phyloP scores from a whole-genome alignment of 2,797 vertebrate species.

The Botia kubotai region DNA sequence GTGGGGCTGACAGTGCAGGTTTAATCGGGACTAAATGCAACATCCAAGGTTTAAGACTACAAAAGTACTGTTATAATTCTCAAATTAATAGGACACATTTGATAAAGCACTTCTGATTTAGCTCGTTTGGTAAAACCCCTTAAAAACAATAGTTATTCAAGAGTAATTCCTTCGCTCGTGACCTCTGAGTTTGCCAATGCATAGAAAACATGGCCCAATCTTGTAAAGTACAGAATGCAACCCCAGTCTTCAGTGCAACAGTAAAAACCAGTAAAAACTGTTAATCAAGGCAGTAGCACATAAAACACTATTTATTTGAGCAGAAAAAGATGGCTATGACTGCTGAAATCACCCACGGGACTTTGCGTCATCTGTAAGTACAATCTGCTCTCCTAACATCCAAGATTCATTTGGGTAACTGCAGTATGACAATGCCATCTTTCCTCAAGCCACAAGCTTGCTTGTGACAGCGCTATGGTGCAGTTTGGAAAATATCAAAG shows the following conservation, averaged over 20 bases:
- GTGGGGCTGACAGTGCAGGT: background rate
- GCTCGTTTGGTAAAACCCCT: background rate
- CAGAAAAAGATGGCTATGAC: conserved; percentile 33
- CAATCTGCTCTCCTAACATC: conserved; percentile 40
- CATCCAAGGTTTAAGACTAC: conserved; percentile 6
- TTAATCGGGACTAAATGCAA: background rate
- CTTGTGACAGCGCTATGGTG: background rate
- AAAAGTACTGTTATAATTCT: background rate
- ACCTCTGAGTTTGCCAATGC: conserved; percentile 31
- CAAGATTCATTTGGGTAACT: conserved; percentile 33
- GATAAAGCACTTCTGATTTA: background rate
- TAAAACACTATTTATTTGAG: conserved; percentile 25
- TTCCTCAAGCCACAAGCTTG: conserved; percentile 24
- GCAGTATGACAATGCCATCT: conserved; percentile 16
- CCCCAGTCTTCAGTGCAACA: conserved; percentile 6
- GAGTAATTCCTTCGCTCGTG: conserved; percentile 18
- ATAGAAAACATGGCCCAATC: conserved; percentile 15
- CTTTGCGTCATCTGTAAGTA: conserved; percentile 37
- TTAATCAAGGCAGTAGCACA: background rate
- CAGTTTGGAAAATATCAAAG: conserved; percentile 33
- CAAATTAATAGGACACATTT: conserved; percentile 22
- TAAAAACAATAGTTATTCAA: background rate
- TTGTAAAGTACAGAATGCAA: background rate
- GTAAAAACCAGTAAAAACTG: background rate
- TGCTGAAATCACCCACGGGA: conserved; percentile 42